phyloP scores from a whole-genome alignment of 2,113 vertebrate species.

The Odobenus rosmarus region DNA sequence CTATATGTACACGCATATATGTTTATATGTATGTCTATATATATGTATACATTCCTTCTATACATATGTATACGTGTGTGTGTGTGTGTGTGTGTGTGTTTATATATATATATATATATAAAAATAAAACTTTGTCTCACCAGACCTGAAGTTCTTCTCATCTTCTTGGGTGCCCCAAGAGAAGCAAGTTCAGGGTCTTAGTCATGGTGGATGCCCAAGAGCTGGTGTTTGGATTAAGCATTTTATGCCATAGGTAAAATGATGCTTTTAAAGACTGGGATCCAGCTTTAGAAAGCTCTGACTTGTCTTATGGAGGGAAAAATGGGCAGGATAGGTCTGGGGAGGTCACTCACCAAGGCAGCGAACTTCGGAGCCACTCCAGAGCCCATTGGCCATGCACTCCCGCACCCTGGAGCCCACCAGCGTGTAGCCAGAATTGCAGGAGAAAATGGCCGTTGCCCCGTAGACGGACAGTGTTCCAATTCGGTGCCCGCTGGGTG shows the following conservation, averaged over 20 bases:
- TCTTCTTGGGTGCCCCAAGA: background rate
- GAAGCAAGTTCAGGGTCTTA: background rate
- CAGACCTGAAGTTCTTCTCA: background rate
- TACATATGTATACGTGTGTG: background rate
- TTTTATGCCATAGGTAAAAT: background rate
- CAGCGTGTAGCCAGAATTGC: conserved; percentile 97
- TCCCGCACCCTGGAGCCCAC: conserved; percentile 96
- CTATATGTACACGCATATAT: too few relatives aligned
- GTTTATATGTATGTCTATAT: background rate
- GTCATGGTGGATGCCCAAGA: background rate
- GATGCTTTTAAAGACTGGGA: background rate
- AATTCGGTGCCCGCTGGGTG: conserved; percentile 96
- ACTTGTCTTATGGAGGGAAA: background rate
- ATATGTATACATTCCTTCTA: background rate
- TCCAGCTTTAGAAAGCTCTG: background rate
- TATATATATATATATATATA: background rate
- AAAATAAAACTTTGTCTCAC: background rate
- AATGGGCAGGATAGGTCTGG: background rate
- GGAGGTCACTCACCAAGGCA: conserved; percentile 91
- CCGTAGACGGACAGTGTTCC: conserved; percentile 94
- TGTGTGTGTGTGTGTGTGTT: too few relatives aligned
- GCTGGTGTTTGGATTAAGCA: background rate
- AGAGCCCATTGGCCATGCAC: conserved; percentile 98
- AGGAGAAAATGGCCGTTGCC: conserved; percentile 98
- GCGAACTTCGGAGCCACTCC: conserved; percentile 95